These are phyloP conservation scores for Psittacula echo DNA, from an alignment of 2,797 vertebrate species.

Conservation along the genomic window DNA sequence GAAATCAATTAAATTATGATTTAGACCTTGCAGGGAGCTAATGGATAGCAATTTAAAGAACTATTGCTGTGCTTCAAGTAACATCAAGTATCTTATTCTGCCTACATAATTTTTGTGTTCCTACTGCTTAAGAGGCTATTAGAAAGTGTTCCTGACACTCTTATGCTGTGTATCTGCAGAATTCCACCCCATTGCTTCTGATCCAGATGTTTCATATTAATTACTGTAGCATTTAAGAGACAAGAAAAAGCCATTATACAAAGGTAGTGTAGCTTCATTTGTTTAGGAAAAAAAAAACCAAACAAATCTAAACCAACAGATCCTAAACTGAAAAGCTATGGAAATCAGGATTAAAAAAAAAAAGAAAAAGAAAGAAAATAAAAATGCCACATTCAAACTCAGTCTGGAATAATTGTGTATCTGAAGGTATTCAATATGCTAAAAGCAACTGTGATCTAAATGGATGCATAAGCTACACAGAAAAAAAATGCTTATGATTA, in stretches of 20 bases:
- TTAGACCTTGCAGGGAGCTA: constrained; percentile 44
- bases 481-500: background rate
- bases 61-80: constrained; percentile 16
- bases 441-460: background rate
- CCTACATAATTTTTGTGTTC: background rate
- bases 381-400: background rate
- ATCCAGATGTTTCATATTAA: background rate
- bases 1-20: constrained; percentile 42
- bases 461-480: fast-evolving
- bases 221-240: background rate
- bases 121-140: background rate
- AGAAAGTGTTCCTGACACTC: background rate
- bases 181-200: background rate
- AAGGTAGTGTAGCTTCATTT: background rate
- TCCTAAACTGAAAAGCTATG: background rate
- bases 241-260: background rate
- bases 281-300: background rate
- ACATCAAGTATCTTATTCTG: background rate
- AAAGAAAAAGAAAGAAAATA: background rate
- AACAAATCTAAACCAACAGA: background rate
- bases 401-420: background rate
- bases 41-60: constrained; percentile 48
- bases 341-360: background rate
- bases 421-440: background rate
- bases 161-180: background rate